Evolutionary conservation across 2,113 vertebrate genomes (phyloP), one percentile per base, ranked within the genome.

Genomic region (Anser brachyrhynchus): DNA sequence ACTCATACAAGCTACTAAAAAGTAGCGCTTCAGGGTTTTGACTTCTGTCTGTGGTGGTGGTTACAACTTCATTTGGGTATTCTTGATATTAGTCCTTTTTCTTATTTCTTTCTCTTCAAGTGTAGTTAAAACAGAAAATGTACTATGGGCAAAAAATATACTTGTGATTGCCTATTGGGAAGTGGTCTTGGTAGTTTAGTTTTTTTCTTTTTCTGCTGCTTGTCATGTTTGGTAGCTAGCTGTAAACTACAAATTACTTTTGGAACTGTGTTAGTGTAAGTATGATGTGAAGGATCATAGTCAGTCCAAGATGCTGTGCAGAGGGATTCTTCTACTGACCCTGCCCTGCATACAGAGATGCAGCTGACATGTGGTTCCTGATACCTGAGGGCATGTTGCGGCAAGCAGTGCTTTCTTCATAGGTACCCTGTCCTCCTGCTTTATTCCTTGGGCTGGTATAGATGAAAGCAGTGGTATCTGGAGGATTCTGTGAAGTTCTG

Each of bases 41-140:
- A 43, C 58, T 79, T 72, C 59, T 6, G 25, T 54, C 21, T 66
- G 51, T 33, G 70, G 23, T 41, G 35, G 35, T 44, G 70, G 8
- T 72, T 59, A 23, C 6, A 43, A 26, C 33, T 59, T 66, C 1
- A 2, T 5, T 28, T 1, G 0, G 13, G 21, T 80, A 8, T 15
- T 23, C 31, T 62, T 93, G 37, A 62, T 73, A 79, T 5, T 55
- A 83, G 33, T 33, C 23, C 18, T 9, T 14, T 43, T 84, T 64
- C 12, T 52, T 80, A 37, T 1, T 64, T 37, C 28, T 71, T 86
- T 54, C 44, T 78, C 37, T 66, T 90, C 11, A 83, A 31, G 28
- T 64, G 6, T 62, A 58, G 20, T 74, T 77, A 26, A 58, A 80
- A 89, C 80, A 69, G 22, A 26, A 79, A 75, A 35, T 3, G 10